Evolutionary conservation across 1,140 invertebrate species (phyloP).

Genomic region (Calliopsis andreniformis): DNA sequence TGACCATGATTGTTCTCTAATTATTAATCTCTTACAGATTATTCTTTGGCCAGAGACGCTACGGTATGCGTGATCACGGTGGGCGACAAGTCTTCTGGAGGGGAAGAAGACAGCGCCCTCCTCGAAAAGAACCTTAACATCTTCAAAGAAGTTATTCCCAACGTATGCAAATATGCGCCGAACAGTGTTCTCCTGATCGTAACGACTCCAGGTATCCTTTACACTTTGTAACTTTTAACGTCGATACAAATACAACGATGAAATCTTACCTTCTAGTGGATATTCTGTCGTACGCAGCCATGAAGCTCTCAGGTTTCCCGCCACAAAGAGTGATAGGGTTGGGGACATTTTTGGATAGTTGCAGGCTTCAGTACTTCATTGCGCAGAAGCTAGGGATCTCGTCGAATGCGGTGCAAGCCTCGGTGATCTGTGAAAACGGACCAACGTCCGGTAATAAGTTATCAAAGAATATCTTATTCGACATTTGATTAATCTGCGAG

Average conservation of each 20-base stretch:
- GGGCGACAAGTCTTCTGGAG: conserved; percentile 81
- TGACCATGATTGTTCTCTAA: too few species aligned
- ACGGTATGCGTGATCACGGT: conserved; percentile 84
- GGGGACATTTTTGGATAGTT: conserved; percentile 85
- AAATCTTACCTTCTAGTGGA: conserved; percentile 80
- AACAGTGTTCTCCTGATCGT: conserved; percentile 83
- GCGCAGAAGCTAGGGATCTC: conserved; percentile 82
- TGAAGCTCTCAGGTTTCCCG: conserved; percentile 85
- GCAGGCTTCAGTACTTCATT: conserved; percentile 83
- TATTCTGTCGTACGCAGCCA: conserved; percentile 84
- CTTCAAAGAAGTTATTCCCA: conserved; percentile 83
- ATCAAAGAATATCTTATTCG: background rate
- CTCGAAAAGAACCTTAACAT: conserved; percentile 83
- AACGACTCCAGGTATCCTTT: conserved; percentile 82
- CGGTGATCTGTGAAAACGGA: conserved; percentile 84
- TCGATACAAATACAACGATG: background rate
- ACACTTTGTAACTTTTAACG: background rate
- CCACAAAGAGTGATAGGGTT: conserved; percentile 83
- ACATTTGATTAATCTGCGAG: background rate
- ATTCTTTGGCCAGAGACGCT: conserved; percentile 81
- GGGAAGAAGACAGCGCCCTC: conserved; percentile 79
- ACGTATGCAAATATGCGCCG: conserved; percentile 83
- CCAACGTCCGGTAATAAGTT: conserved; percentile 80
- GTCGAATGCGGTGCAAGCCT: conserved; percentile 82
- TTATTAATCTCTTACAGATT: conserved; percentile 80